These are phyloP conservation scores for Notoglanidium macrostoma DNA, from an alignment of 2,797 vertebrate genomes.

Conservation along the genomic window DNA sequence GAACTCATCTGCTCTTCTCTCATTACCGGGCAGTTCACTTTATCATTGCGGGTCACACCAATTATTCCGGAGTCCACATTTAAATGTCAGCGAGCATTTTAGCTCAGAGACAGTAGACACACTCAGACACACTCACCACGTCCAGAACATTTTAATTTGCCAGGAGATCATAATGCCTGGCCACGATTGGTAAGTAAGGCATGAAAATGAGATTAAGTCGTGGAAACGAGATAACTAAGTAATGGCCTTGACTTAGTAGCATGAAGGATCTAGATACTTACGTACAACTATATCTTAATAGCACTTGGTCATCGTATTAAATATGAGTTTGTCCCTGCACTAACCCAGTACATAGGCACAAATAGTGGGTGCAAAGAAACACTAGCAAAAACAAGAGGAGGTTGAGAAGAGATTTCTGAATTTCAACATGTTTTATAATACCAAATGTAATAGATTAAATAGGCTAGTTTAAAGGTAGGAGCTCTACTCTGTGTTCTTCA, in stretches of 20 bases:
- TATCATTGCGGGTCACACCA: constrained; percentile 1
- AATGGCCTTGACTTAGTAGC: neutral
- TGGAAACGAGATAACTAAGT: neutral
- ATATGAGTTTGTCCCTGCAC: neutral
- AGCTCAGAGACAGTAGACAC: neutral
- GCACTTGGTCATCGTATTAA: neutral
- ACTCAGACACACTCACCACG: neutral
- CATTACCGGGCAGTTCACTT: constrained; percentile 8
- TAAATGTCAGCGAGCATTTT: constrained; percentile 26
- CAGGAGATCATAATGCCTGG: neutral
- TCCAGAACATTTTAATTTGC: constrained; percentile 15
- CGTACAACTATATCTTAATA: neutral
- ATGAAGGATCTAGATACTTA: neutral
- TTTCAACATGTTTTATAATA: neutral
- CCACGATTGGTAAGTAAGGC: neutral
- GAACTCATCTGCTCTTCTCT: constrained; percentile 7
- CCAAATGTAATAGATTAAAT: neutral
- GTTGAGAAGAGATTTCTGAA: neutral
- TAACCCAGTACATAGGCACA: neutral
- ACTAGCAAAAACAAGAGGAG: neutral
- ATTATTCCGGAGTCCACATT: constrained; percentile 29
- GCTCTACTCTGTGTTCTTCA: too few species aligned
- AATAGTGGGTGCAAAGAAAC: neutral
- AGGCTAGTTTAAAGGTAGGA: too few species aligned
- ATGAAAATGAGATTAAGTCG: constrained; percentile 5